Conservation (phyloP, 2,888 invertebrate species). For the Acleris cristana region DNA sequence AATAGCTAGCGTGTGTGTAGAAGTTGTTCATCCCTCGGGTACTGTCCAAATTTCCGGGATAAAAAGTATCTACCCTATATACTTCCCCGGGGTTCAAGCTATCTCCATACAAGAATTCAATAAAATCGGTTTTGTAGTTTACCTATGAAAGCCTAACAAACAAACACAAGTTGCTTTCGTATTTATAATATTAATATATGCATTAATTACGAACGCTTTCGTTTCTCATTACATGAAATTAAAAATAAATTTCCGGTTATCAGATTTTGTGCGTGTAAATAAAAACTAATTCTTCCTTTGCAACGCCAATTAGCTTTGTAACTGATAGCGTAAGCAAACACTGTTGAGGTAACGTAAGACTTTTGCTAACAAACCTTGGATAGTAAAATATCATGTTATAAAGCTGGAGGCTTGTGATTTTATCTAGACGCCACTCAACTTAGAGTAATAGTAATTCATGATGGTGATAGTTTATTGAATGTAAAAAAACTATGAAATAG, state of each 20-base stretch:
- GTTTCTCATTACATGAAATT: constrained; percentile 14
- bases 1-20: no score
- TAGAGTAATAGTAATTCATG: background rate
- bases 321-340: constrained; percentile 21
- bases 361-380: constrained; percentile 7
- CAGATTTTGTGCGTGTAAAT: constrained; percentile 22
- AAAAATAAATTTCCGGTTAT: constrained; percentile 11
- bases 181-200: no score
- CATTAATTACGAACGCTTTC: constrained; percentile 13
- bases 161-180: no score
- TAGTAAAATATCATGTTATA: background rate
- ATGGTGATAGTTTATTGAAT: no score
- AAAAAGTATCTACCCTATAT: no score
- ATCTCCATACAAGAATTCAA: constrained; percentile 8
- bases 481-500: no score
- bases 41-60: no score
- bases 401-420: background rate
- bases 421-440: background rate
- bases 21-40: no score
- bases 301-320: constrained; percentile 17
- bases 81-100: background rate
- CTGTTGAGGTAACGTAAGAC: constrained; percentile 12
- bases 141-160: no score
- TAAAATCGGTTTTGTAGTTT: background rate
- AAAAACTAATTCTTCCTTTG: constrained; percentile 13